Base-by-base conservation (phyloP, 2,888 invertebrate species). In the Micropterix aruncella region DNA sequence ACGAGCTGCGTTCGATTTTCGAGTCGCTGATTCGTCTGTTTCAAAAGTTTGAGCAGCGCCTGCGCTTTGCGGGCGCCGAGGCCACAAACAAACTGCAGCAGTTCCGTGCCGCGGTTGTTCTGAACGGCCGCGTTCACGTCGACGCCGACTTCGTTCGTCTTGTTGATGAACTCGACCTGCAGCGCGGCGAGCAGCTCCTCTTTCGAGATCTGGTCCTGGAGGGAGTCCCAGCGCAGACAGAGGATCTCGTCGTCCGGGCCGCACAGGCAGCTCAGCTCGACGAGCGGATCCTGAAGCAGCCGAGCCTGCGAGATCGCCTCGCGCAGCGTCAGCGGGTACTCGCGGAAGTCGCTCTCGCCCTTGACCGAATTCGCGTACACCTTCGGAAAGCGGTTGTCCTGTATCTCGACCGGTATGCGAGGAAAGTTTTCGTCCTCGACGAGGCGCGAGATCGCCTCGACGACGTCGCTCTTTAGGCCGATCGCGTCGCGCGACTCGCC, bases 61-160 rank as follows among this genome's bases (percentile, higher is more conserved):
- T 85, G 83, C 0, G 91, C 93, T 65, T 99, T 99, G 50, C 99
- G 75, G 0, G 95, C 91, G 0, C 99, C 99, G 19, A 99, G 66
- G 15, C 99, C 99, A 61, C 95, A 95, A 16, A 99, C 85, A 61
- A 97, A 99, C 64, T 99, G 99, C 3, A 99, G 77, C 41, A 97
- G 62, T 57, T 90, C 85, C 0, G 87, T 78, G 1, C 91, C 89
- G 54, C 96, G 84, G 0, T 89, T 80, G 47, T 89, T 88, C 48
- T 90, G 80, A 0, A 97, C 86, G 0, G 94, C 90, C 55, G 88
- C 76, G 60, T 99, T 99, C 7, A 99, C 82, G 57, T 99, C 97
- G 0, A 99, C 93, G 4, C 97, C 97, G 1, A 97, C 96, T 73
- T 97, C 97, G 60, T 97, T 99, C 0, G 95, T 90, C 44, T 93